Percentiles rank a stretch among this genome's conserved stretches.
Evolutionary conservation across 2,113 vertebrate species (phyloP).

Genomic region (Neogobius melanostomus): DNA sequence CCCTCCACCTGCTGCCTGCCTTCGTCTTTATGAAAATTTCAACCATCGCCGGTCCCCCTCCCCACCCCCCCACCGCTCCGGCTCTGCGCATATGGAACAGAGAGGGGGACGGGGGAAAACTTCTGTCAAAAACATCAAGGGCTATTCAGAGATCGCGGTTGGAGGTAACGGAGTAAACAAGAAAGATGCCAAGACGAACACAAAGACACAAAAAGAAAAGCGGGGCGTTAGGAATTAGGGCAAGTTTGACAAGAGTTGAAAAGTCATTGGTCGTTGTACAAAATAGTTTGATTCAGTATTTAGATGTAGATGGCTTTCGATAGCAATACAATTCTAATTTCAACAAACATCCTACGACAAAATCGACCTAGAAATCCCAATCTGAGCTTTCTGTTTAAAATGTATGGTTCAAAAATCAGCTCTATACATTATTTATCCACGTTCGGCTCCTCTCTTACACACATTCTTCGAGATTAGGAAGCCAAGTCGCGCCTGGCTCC

Average conservation of each 20-base stretch:
- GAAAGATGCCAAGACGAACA: not conserved
- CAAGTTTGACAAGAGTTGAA: not conserved
- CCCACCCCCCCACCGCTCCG: conserved; percentile 29
- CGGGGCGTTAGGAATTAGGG: not conserved
- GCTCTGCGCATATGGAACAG: conserved; percentile 14
- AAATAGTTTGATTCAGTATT: not conserved
- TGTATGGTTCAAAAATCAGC: conserved; percentile 42
- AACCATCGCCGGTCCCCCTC: conserved; percentile 13
- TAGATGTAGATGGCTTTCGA: too few species aligned
- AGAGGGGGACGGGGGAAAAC: not conserved
- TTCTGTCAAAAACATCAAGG: conserved; percentile 13
- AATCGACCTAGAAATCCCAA: conserved; percentile 17
- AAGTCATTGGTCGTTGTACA: not conserved
- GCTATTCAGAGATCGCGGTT: not conserved
- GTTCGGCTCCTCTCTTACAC: conserved; percentile 35
- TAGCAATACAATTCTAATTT: too few species aligned
- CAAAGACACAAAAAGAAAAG: not conserved
- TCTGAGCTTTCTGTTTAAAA: conserved; percentile 37
- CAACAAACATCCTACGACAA: not conserved
- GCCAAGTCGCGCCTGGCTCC: conserved; percentile 34
- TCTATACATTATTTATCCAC: conserved; percentile 48
- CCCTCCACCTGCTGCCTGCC: conserved; percentile 32
- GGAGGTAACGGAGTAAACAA: conserved; percentile 1
- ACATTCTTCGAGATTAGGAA: conserved; percentile 49
- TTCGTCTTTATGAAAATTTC: conserved; percentile 49